Evolutionary conservation across 2,113 vertebrate genomes (phyloP), one percentile per base, ranked within the genome.

Genomic region (Lucifuga dentata): DNA sequence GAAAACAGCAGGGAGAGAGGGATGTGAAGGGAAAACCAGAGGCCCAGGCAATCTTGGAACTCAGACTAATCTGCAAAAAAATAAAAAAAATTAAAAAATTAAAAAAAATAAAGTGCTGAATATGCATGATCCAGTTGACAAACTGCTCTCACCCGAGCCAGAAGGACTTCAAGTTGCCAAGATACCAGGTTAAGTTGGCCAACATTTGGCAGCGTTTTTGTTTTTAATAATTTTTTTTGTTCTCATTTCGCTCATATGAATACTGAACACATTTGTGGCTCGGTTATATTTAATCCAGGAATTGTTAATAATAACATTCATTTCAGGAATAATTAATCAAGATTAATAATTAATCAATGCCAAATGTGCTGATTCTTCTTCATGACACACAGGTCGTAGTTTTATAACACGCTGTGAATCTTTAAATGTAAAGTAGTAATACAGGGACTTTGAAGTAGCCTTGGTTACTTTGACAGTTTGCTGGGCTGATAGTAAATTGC

Each of bases 371-470:
- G n/a, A n/a, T n/a, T n/a, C 35, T 55, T 55, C 33, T 39, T 55
- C 21, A 20, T 41, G 36, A 48, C 43, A 32, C 8, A 33, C 46
- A 53, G 16, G n/a, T 21, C 0, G 45, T 7, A 15, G 24, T 41
- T 57, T 73, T 20, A 24, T 19, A 58, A n/a, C 7, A 53, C 41
- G 0, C 36, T 20, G 41, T 17, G 44, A 55, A 21, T 23, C 24
- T 62, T 21, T 24, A 68, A 55, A 68, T 78, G 62, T 15, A 16
- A 23, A 69, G 63, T 4, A 10, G 64, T 41, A 36, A 56, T 32
- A 65, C 11, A n/a, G 55, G 24, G n/a, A 62, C 76, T 88, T 82
- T 78, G 81, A 78, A 69, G 84, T 68, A 72, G 81, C 86, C 68
- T 74, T 64, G 79, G 69, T 78, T 80, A 79, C 70, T 82, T 72